A percentile compares a stretch with the other conserved stretches of the same genome.
Evolutionary conservation across 64 coral and sea anemone genomes (phyloP).

Genomic region (Montipora cactus): DNA sequence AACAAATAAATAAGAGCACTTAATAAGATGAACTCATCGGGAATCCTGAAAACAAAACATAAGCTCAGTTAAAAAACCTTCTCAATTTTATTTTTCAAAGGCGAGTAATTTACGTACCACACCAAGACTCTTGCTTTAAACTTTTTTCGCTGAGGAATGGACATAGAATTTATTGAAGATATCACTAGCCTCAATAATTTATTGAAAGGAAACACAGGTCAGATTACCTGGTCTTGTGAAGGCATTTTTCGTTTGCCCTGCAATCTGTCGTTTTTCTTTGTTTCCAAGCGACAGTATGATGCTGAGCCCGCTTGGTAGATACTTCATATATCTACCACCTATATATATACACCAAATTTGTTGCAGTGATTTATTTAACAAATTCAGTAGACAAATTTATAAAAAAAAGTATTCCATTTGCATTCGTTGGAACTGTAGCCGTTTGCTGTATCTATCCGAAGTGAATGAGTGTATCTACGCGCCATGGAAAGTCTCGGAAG

Average conservation of each 20-base stretch:
- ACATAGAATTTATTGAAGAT: neutral
- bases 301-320: neutral
- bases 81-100: too few relatives aligned
- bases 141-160: conserved; percentile 14
- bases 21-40: neutral
- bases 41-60: too few relatives aligned
- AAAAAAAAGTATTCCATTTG: too few relatives aligned
- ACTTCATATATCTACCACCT: too few relatives aligned
- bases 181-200: neutral
- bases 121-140: conserved; percentile 67
- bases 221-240: conserved; percentile 54
- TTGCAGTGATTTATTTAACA: too few relatives aligned
- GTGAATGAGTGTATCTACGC: too few relatives aligned
- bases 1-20: neutral
- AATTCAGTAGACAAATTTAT: too few relatives aligned
- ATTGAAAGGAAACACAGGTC: neutral
- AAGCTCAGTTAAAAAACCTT: too few relatives aligned
- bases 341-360: too few relatives aligned
- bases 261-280: neutral
- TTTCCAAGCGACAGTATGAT: neutral
- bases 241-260: conserved; percentile 40
- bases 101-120: conserved; percentile 40
- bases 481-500: too few relatives aligned
- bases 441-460: too few relatives aligned
- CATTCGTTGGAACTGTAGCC: too few relatives aligned